phyloP scores from a whole-genome alignment of 1,140 invertebrate genomes.

The Drosophila subobscura region DNA sequence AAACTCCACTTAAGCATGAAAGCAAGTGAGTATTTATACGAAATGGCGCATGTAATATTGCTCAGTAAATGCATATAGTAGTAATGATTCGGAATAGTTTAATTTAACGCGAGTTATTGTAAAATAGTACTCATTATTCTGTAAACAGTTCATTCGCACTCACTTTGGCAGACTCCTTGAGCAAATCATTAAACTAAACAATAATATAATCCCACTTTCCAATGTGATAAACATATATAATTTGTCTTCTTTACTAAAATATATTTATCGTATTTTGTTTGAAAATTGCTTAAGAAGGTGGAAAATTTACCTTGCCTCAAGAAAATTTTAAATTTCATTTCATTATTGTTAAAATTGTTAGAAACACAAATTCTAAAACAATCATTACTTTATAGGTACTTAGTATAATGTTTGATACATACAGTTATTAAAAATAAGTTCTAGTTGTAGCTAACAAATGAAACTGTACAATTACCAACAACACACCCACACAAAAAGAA shows the following conservation, averaged over 20 bases:
- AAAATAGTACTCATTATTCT: constrained; percentile 62
- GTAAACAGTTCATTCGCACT: constrained; percentile 61
- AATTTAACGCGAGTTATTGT: constrained; percentile 62
- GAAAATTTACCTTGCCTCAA: constrained; percentile 71
- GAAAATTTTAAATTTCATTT: constrained; percentile 67
- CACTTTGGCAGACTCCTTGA: constrained; percentile 52
- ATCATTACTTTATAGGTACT: constrained; percentile 59
- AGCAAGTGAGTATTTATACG: constrained; percentile 11
- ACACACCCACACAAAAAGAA: constrained; percentile 58
- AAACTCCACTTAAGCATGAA: constrained; percentile 39
- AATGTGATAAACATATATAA: constrained; percentile 76
- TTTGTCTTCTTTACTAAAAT: constrained; percentile 70
- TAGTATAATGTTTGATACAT: constrained; percentile 63
- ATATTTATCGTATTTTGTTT: constrained; percentile 68
- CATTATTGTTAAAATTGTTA: constrained; percentile 61
- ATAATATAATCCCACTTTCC: constrained; percentile 67
- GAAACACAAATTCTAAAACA: constrained; percentile 40
- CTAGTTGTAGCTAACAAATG: constrained; percentile 73
- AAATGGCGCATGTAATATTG: constrained; percentile 30
- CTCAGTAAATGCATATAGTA: constrained; percentile 57
- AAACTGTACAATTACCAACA: constrained; percentile 73
- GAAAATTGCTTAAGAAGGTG: constrained; percentile 65
- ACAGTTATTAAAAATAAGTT: constrained; percentile 57
- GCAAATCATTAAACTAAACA: constrained; percentile 43
- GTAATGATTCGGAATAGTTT: constrained; percentile 57